A percentile compares a stretch with the other conserved stretches of the same genome.
Evolutionary conservation across 2,113 vertebrate species (phyloP).

Genomic region (Pelmatolapia mariae): DNA sequence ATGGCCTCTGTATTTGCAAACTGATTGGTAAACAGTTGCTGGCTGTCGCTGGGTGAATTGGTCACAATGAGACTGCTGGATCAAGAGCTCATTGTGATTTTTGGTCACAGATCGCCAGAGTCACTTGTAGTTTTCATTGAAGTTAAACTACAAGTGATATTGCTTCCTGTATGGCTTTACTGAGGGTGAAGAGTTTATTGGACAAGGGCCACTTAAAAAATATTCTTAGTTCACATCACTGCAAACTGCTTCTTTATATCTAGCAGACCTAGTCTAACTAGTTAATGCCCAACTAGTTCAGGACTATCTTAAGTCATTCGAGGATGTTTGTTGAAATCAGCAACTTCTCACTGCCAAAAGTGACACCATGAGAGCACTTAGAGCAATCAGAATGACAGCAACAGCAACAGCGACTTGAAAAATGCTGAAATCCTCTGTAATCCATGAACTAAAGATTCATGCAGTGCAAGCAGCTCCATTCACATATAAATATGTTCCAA

Average conservation of each 20-base stretch:
- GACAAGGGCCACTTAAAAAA: neutral
- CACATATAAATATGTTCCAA: neutral
- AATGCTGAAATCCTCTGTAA: neutral
- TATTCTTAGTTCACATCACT: neutral
- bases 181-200: neutral
- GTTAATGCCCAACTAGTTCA: neutral
- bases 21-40: neutral
- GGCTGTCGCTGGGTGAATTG: neutral
- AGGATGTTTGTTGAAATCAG: neutral
- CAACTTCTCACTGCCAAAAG: neutral
- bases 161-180: neutral
- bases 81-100: neutral
- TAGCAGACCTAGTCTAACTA: neutral
- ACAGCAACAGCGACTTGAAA: neutral
- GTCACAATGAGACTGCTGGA: neutral
- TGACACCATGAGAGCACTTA: neutral
- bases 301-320: fast-evolving
- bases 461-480: neutral
- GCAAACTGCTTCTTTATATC: neutral
- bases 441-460: neutral
- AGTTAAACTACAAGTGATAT: too few relatives aligned
- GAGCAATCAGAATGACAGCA: neutral
- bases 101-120: neutral
- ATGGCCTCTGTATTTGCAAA: neutral
- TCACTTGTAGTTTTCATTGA: neutral